A percentile compares a stretch with the other conserved stretches of the same genome.
These are phyloP conservation scores for Orgyia antiqua DNA, from an alignment of 2,888 invertebrate genomes.

Conservation along the genomic window DNA sequence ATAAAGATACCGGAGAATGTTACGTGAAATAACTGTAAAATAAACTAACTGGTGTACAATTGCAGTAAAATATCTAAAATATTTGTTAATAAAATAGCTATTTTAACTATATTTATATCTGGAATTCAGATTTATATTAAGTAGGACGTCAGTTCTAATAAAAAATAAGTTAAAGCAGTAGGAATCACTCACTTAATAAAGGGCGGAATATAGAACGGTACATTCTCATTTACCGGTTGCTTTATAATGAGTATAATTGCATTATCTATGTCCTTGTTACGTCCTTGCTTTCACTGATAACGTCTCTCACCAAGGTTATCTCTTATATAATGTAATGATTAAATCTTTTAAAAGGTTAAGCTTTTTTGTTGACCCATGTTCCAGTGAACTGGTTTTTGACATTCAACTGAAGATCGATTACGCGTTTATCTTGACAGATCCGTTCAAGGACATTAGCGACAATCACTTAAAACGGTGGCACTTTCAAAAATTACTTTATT, in stretches of 20 bases:
- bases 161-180: no score
- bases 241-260: conserved; percentile 62
- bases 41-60: no score
- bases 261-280: conserved; percentile 62
- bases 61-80: no score
- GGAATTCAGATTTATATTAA: no score
- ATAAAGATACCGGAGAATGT: no score
- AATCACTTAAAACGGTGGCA: conserved; percentile 6
- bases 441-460: conserved; percentile 18
- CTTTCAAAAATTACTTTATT: conserved; percentile 22
- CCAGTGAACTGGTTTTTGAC: conserved; percentile 43
- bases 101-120: no score
- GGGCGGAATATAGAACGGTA: no score
- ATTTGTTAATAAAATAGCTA: no score
- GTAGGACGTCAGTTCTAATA: no score
- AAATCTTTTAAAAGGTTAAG: conserved; percentile 39
- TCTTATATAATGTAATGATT: conserved; percentile 46
- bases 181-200: no score
- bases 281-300: conserved; percentile 77
- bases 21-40: no score
- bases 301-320: conserved; percentile 40
- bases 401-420: conserved; percentile 28
- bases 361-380: conserved; percentile 31
- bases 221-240: no score
- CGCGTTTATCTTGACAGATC: conserved; percentile 21